Conservation (phyloP, 2,797 vertebrate genomes). For the Martes flavigula region DNA sequence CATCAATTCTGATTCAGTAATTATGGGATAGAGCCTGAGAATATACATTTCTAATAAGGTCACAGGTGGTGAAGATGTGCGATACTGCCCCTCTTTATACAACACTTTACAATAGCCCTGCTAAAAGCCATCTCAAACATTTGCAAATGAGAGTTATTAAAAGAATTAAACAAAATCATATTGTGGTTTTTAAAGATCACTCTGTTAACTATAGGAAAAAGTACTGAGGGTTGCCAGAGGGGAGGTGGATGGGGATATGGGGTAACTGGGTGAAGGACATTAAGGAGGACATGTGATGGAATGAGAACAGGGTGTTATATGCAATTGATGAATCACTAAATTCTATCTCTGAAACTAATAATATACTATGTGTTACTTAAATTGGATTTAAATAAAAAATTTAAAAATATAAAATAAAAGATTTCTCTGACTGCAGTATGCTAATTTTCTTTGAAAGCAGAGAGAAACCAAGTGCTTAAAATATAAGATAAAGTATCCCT, state of each 20-base stretch:
- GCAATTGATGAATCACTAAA: not conserved
- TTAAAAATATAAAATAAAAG: not conserved
- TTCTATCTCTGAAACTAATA: not conserved
- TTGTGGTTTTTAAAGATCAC: not conserved
- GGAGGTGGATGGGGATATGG: not conserved
- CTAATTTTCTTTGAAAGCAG: not conserved
- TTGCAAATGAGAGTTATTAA: not conserved
- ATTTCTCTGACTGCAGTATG: not conserved
- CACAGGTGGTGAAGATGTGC: fast-evolving
- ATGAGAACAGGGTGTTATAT: not conserved
- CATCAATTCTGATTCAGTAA: not conserved
- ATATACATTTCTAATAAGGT: not conserved
- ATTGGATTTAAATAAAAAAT: not conserved
- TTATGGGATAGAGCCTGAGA: not conserved
- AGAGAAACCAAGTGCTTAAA: not conserved
- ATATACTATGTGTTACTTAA: not conserved
- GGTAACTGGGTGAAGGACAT: not conserved
- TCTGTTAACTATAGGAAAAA: not conserved
- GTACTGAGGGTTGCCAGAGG: not conserved
- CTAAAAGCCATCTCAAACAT: not conserved
- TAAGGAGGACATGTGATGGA: not conserved
- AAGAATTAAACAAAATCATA: not conserved
- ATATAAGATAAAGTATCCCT: not conserved
- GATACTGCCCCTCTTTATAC: fast-evolving
- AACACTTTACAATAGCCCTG: not conserved